Percentiles rank a stretch among this genome's conserved stretches.
Evolutionary conservation across 2,113 vertebrate genomes (phyloP).

Genomic region (Prionailurus bengalensis): DNA sequence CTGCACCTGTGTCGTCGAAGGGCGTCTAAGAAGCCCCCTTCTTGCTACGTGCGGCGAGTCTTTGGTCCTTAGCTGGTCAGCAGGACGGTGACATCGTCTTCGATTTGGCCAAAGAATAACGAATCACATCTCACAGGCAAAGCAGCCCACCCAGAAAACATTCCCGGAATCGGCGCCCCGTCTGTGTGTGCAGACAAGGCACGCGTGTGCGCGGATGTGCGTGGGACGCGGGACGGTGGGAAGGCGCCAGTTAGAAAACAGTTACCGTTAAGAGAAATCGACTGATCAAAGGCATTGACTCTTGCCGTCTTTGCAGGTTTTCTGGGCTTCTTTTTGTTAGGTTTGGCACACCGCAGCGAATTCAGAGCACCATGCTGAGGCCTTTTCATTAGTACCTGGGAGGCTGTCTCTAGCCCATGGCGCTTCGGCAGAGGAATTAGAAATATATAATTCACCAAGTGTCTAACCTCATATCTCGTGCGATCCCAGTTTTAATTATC

Average conservation of each 20-base stretch:
- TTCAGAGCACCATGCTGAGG: slow-evolving; percentile 73
- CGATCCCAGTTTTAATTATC: slow-evolving; percentile 74
- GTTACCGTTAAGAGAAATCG: slow-evolving; percentile 35
- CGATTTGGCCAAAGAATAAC: not conserved
- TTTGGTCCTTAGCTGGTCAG: not conserved
- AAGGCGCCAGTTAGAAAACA: not conserved
- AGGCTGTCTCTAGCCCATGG: slow-evolving; percentile 68
- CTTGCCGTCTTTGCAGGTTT: not conserved
- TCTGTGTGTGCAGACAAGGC: not conserved
- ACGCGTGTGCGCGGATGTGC: too few species aligned
- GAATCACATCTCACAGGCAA: slow-evolving; percentile 32
- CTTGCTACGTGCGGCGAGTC: not conserved
- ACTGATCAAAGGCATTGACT: slow-evolving; percentile 40
- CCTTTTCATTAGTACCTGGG: slow-evolving; percentile 84
- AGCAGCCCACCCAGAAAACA: not conserved
- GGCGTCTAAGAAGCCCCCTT: not conserved
- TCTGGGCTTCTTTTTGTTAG: slow-evolving; percentile 72
- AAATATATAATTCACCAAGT: slow-evolving; percentile 70
- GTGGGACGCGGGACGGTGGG: not conserved
- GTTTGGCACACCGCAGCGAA: slow-evolving; percentile 76
- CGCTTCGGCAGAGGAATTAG: slow-evolving; percentile 77
- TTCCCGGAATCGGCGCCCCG: not conserved
- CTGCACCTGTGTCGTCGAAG: not conserved
- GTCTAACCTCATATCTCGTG: slow-evolving; percentile 72
- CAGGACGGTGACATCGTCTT: not conserved